phyloP scores from a whole-genome alignment of 1,140 invertebrate genomes.

The Xylocopa sonorina region DNA sequence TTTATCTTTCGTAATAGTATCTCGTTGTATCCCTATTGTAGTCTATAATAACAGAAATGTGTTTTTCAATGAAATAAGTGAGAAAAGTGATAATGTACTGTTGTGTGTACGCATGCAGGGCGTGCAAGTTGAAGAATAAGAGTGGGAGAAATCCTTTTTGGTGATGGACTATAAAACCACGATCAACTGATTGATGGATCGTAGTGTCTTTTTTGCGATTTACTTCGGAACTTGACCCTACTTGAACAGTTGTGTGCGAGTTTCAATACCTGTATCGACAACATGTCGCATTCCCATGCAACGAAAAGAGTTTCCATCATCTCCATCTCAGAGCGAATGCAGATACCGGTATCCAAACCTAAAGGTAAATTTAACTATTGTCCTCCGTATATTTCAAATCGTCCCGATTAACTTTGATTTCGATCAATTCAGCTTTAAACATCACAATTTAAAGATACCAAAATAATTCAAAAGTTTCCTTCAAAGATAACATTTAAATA shows the following conservation, averaged over 20 bases:
- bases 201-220: constrained; percentile 59
- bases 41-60: background rate
- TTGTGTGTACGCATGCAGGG: constrained; percentile 9
- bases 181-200: constrained; percentile 47
- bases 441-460: too few relatives aligned
- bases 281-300: constrained; percentile 25
- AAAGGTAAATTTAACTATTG: constrained; percentile 59
- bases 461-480: too few relatives aligned
- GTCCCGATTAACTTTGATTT: background rate
- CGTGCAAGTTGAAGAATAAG: constrained; percentile 34
- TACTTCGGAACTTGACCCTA: constrained; percentile 20
- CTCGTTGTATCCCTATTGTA: background rate
- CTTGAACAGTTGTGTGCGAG: background rate
- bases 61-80: constrained; percentile 31
- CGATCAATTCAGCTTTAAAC: background rate
- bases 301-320: constrained; percentile 62
- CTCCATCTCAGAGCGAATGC: constrained; percentile 69
- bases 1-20: background rate
- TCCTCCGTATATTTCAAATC: background rate
- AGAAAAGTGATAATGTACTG: constrained; percentile 29
- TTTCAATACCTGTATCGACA: background rate
- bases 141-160: constrained; percentile 65
- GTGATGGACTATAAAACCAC: constrained; percentile 66
- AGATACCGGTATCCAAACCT: constrained; percentile 54
- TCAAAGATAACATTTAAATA: background rate